phyloP scores from a whole-genome alignment of 1,140 invertebrate species.

The Chlorops oryzae region DNA sequence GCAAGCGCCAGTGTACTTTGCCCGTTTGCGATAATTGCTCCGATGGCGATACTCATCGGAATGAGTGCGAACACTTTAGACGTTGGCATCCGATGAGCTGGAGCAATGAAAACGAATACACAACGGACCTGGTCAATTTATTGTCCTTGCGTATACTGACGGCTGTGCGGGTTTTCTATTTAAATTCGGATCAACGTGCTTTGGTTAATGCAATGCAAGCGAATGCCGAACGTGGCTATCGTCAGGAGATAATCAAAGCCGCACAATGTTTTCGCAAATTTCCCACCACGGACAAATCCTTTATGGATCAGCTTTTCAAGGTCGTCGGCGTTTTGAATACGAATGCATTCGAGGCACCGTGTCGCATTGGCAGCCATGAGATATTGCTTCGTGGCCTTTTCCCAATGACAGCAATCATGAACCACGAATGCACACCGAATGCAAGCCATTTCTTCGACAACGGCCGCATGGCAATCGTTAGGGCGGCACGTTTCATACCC shows the following conservation, averaged over 20 bases:
- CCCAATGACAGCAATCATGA: constrained; percentile 65
- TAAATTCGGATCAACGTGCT: constrained; percentile 52
- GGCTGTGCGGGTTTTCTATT: constrained; percentile 54
- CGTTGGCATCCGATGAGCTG: constrained; percentile 51
- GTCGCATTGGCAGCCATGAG: constrained; percentile 47
- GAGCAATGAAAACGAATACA: neutral
- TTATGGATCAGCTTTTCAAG: constrained; percentile 41
- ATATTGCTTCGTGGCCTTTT: constrained; percentile 64
- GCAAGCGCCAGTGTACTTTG: constrained; percentile 47
- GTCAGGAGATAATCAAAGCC: constrained; percentile 56
- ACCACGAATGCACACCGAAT: constrained; percentile 71
- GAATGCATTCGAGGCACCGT: constrained; percentile 65
- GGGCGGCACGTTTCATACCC: constrained; percentile 57
- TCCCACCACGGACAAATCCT: constrained; percentile 47
- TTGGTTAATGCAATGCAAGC: constrained; percentile 55
- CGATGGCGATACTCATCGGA: constrained; percentile 51
- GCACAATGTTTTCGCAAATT: constrained; percentile 55
- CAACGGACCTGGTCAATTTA: constrained; percentile 46
- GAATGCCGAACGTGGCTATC: constrained; percentile 52
- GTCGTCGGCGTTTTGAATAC: constrained; percentile 61
- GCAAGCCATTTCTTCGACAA: constrained; percentile 61
- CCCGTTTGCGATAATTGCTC: constrained; percentile 51
- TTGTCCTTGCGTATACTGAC: constrained; percentile 53
- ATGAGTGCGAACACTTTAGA: constrained; percentile 57
- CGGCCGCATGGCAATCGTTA: constrained; percentile 56